These are phyloP conservation scores for Drosophila longiperda DNA, from an alignment of 2,888 invertebrate genomes.

Conservation along the genomic window DNA sequence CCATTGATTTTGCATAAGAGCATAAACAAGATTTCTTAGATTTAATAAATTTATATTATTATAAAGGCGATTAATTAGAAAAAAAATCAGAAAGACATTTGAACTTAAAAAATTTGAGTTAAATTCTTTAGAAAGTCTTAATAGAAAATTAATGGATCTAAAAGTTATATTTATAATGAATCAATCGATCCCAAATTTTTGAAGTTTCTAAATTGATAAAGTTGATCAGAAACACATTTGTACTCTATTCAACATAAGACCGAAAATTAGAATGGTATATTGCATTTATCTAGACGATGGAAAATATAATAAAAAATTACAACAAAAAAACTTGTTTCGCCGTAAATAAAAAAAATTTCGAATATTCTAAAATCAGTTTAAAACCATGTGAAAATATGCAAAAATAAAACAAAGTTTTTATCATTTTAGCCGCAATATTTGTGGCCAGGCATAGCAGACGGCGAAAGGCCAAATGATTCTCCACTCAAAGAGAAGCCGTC, in stretches of 20 bases:
- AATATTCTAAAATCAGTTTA: background rate
- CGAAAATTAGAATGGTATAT: background rate
- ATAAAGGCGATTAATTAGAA: too few relatives aligned
- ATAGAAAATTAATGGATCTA: too few relatives aligned
- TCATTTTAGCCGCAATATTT: constrained; percentile 34
- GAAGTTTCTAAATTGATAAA: background rate
- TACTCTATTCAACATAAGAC: background rate
- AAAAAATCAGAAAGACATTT: background rate
- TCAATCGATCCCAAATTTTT: fast-evolving
- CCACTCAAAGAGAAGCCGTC: constrained; percentile 48
- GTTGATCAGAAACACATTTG: background rate
- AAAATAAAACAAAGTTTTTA: background rate
- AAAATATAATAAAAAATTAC: background rate
- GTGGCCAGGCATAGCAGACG: constrained; percentile 43
- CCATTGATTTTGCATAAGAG: background rate
- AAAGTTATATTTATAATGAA: too few relatives aligned
- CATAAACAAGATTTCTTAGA: background rate
- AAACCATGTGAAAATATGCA: background rate
- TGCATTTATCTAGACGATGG: too few relatives aligned
- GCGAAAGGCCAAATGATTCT: constrained; percentile 59
- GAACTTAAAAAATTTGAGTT: too few relatives aligned
- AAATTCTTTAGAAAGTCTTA: too few relatives aligned
- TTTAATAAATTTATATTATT: too few relatives aligned
- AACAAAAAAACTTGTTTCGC: background rate
- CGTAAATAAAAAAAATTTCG: background rate